These are phyloP conservation scores for Alces alces DNA, from an alignment of 2,113 vertebrate species.

Conservation along the genomic window DNA sequence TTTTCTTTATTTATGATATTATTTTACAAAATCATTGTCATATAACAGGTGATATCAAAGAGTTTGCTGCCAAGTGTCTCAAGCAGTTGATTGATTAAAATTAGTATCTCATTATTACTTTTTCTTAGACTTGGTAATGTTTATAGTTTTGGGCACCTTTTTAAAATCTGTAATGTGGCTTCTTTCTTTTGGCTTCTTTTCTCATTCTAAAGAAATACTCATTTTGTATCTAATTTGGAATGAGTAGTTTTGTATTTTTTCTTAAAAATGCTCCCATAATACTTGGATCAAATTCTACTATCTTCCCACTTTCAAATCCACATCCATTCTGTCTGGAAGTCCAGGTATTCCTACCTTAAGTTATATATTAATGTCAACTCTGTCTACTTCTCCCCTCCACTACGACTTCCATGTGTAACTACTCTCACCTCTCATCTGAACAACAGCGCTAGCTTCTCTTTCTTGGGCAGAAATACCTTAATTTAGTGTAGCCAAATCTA, in stretches of 20 bases:
- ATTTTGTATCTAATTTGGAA: constrained; percentile 25
- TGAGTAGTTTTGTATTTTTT: constrained; percentile 12
- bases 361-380: neutral
- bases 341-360: neutral
- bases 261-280: constrained; percentile 19
- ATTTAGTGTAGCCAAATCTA: neutral
- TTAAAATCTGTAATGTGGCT: constrained; percentile 24
- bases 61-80: constrained; percentile 39
- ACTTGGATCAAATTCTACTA: neutral
- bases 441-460: neutral
- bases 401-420: neutral
- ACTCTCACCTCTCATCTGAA: neutral
- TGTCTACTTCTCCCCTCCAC: neutral
- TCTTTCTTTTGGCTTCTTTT: constrained; percentile 10
- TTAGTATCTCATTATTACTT: neutral
- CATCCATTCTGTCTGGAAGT: neutral
- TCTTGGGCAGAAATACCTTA: neutral
- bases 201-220: constrained; percentile 32
- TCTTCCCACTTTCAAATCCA: neutral
- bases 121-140: neutral
- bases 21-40: constrained; percentile 29
- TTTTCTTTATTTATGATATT: neutral
- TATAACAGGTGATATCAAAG: constrained; percentile 10
- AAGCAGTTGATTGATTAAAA: constrained; percentile 51
- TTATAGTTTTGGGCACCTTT: constrained; percentile 52